Percentiles rank a stretch among this genome's conserved stretches.
Conservation (phyloP, 2,888 invertebrate species). For the Caenorhabditis sinica region DNA sequence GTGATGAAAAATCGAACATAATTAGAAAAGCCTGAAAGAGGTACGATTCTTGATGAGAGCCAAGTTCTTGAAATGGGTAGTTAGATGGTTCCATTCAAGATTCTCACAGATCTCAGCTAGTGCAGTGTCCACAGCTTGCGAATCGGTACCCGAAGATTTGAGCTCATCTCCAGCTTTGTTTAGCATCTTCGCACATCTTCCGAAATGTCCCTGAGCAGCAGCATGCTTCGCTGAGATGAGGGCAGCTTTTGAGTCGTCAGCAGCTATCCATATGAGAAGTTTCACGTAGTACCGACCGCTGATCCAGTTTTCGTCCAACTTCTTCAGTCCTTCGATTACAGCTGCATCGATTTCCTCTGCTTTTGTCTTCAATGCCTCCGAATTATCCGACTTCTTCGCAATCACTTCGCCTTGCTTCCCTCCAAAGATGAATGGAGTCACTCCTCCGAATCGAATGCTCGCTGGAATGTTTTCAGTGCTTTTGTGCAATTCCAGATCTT, state of each 20-base stretch:
- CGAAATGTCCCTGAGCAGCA: slow-evolving; percentile 90
- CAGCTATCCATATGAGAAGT: slow-evolving; percentile 90
- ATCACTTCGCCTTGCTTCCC: slow-evolving; percentile 52
- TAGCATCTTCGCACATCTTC: slow-evolving; percentile 88
- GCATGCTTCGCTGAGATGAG: slow-evolving; percentile 90
- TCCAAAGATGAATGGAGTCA: slow-evolving; percentile 64
- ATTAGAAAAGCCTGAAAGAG: slow-evolving; percentile 88
- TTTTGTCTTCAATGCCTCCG: slow-evolving; percentile 39
- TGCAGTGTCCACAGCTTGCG: slow-evolving; percentile 66
- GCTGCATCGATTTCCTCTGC: slow-evolving; percentile 86
- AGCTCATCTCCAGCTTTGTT: slow-evolving; percentile 87
- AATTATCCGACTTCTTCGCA: slow-evolving; percentile 35
- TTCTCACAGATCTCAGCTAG: slow-evolving; percentile 85
- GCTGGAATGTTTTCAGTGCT: slow-evolving; percentile 41
- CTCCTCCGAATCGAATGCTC: slow-evolving; percentile 53
- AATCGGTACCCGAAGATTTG: slow-evolving; percentile 59
- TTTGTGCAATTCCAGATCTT: slow-evolving; percentile 62
- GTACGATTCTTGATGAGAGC: slow-evolving; percentile 88
- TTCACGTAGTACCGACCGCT: slow-evolving; percentile 64
- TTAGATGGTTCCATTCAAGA: slow-evolving; percentile 89
- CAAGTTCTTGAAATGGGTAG: slow-evolving; percentile 86
- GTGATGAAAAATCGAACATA: neutral
- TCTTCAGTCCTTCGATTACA: slow-evolving; percentile 42
- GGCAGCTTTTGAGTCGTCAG: slow-evolving; percentile 89
- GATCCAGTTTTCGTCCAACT: slow-evolving; percentile 53